Evolutionary conservation across 1,140 invertebrate genomes (phyloP).

Genomic region (Drosophila ananassae): DNA sequence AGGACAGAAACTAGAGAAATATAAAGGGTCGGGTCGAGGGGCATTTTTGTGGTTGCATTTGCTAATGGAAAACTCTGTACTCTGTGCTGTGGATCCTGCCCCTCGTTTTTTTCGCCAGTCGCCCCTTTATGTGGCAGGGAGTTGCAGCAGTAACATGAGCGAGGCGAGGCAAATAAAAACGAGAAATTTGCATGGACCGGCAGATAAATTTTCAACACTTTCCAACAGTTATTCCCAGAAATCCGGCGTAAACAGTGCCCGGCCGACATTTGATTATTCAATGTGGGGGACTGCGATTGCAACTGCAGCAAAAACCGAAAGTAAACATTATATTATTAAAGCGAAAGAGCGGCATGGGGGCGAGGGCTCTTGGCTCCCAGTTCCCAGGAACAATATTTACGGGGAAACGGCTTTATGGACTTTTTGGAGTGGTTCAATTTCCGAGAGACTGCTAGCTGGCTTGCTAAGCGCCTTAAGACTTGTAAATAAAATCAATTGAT

Average conservation of each 20-base stretch:
- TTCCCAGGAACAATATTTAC: conserved; percentile 57
- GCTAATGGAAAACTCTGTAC: conserved; percentile 65
- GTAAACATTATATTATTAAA: conserved; percentile 57
- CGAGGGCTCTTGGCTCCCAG: not conserved
- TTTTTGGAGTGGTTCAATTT: conserved; percentile 45
- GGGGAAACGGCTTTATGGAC: conserved; percentile 16
- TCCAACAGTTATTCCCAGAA: conserved; percentile 33
- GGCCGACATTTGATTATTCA: conserved; percentile 34
- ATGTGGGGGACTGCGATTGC: conserved; percentile 4
- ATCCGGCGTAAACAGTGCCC: conserved; percentile 27
- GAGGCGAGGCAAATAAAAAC: conserved; percentile 22
- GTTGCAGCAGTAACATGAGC: no score
- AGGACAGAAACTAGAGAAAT: not conserved
- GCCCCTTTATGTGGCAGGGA: not conserved
- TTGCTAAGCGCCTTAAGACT: conserved; percentile 76
- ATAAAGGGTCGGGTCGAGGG: conserved; percentile 16
- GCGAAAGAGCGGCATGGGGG: conserved; percentile 23
- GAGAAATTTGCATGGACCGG: conserved; percentile 24
- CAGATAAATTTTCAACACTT: conserved; percentile 49
- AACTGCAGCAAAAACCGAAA: conserved; percentile 24
- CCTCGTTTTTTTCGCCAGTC: not conserved
- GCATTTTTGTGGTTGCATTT: conserved; percentile 74
- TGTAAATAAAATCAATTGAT: conserved; percentile 81
- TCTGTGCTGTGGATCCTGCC: conserved; percentile 14
- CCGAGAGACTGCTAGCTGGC: conserved; percentile 29